A percentile compares a stretch with the other conserved stretches of the same genome.
Evolutionary conservation across 2,797 vertebrate species (phyloP).

Genomic region (Thalassophryne amazonica): DNA sequence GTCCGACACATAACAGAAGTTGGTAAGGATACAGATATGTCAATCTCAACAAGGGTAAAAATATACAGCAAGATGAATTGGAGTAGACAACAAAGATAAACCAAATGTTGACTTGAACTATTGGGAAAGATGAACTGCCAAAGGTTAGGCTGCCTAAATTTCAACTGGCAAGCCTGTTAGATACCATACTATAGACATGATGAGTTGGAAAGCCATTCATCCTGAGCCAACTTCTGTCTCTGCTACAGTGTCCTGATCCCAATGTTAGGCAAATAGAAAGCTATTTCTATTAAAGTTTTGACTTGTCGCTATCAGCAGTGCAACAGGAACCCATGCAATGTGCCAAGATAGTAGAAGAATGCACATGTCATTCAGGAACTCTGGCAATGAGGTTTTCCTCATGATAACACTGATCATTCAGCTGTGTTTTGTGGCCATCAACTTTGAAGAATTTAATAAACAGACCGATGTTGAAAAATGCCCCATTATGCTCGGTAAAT

Average conservation of each 20-base stretch:
- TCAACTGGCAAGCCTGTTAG: constrained; percentile 11
- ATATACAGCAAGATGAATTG: background rate
- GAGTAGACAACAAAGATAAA: background rate
- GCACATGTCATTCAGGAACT: constrained; percentile 1
- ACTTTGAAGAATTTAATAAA: too few relatives aligned
- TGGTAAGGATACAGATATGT: too few relatives aligned
- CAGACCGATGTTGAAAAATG: too few relatives aligned
- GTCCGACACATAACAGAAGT: too few relatives aligned
- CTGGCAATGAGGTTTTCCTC: too few relatives aligned
- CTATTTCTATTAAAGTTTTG: constrained; percentile 42
- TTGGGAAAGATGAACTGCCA: background rate
- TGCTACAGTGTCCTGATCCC: constrained; percentile 28
- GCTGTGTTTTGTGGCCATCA: too few relatives aligned
- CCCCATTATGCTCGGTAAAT: too few relatives aligned
- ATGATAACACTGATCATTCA: too few relatives aligned
- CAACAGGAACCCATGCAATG: constrained; percentile 22
- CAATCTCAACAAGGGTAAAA: background rate
- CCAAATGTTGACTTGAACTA: background rate
- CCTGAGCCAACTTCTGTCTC: constrained; percentile 9
- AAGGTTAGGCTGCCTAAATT: constrained; percentile 1
- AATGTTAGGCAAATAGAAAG: constrained; percentile 10
- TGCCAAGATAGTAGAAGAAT: constrained; percentile 13
- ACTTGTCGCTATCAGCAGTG: too few relatives aligned
- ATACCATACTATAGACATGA: constrained; percentile 4
- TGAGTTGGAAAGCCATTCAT: background rate